Evolutionary conservation across 2,888 invertebrate genomes (phyloP).

Genomic region (Drosophila multiciliata): DNA sequence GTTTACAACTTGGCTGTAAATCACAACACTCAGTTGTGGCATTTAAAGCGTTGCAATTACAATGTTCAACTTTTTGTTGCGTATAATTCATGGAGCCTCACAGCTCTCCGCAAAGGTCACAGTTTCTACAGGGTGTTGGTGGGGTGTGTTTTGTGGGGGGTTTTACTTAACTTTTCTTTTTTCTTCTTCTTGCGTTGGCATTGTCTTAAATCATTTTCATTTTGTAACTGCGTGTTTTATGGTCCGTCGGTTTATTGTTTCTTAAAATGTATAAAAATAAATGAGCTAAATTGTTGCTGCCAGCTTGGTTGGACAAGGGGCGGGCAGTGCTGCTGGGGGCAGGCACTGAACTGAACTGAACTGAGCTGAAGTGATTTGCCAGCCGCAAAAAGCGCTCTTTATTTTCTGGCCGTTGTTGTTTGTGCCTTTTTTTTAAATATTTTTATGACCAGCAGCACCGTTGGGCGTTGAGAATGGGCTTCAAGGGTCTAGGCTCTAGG

Average conservation of each 20-base stretch:
- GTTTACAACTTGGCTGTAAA: slow-evolving; percentile 40
- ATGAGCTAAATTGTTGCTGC: slow-evolving; percentile 76
- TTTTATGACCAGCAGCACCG: slow-evolving; percentile 6
- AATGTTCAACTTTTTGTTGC: slow-evolving; percentile 66
- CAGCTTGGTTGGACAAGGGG: background rate
- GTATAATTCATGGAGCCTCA: slow-evolving; percentile 46
- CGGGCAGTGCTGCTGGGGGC: background rate
- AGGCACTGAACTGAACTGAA: slow-evolving; percentile 6
- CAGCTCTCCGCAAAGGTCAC: slow-evolving; percentile 5
- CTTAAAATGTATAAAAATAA: slow-evolving; percentile 79
- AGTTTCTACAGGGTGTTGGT: background rate
- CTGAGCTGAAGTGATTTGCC: slow-evolving; percentile 60
- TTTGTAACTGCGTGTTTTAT: slow-evolving; percentile 77
- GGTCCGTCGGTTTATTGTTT: slow-evolving; percentile 78
- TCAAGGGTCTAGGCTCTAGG: background rate
- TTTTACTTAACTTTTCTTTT: background rate
- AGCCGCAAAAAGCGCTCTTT: slow-evolving; percentile 41
- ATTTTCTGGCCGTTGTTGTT: background rate
- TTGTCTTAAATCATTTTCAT: slow-evolving; percentile 77
- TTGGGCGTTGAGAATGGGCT: background rate
- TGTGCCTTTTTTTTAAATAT: background rate
- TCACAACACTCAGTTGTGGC: slow-evolving; percentile 46
- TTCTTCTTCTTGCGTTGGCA: slow-evolving; percentile 24
- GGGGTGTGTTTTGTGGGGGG: background rate
- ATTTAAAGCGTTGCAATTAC: slow-evolving; percentile 77